A percentile compares a stretch with the other conserved stretches of the same genome.
Evolutionary conservation across 2,888 invertebrate genomes (phyloP).

Genomic region (Pterostichus niger): DNA sequence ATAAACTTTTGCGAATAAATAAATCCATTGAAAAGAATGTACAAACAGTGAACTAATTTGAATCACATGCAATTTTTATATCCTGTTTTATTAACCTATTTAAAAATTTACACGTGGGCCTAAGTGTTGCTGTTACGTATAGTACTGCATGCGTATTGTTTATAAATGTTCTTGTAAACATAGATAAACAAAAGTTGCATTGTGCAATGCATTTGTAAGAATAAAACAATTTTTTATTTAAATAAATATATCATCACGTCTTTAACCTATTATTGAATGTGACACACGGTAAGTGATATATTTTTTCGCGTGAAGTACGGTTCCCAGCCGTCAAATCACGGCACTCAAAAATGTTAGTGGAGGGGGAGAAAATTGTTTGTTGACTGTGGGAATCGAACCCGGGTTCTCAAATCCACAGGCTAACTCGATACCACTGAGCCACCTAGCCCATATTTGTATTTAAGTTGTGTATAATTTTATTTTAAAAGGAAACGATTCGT

Average conservation of each 20-base stretch:
- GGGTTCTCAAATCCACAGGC: too few species aligned
- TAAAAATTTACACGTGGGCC: neutral
- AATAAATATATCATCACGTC: too few species aligned
- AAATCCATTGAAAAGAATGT: slow-evolving; percentile 7
- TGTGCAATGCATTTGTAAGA: neutral
- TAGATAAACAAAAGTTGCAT: neutral
- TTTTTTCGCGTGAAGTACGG: too few species aligned
- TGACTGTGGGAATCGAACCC: too few species aligned
- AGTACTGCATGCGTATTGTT: neutral
- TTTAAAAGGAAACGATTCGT: neutral
- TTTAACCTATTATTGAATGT: too few species aligned
- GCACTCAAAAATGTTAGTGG: too few species aligned
- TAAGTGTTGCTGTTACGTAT: neutral
- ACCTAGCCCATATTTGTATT: too few species aligned
- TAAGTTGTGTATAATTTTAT: neutral
- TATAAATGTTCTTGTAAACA: neutral
- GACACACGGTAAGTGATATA: too few species aligned
- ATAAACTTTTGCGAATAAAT: neutral
- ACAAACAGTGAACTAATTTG: slow-evolving; percentile 17
- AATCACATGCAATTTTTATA: neutral
- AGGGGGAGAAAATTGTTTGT: too few species aligned
- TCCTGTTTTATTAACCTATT: slow-evolving; percentile 30
- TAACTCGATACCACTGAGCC: too few species aligned
- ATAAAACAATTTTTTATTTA: too few species aligned
- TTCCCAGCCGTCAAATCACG: too few species aligned